A percentile compares a stretch with the other conserved stretches of the same genome.
phyloP scores from a whole-genome alignment of 2,888 invertebrate species.

The Mythimna albipuncta region DNA sequence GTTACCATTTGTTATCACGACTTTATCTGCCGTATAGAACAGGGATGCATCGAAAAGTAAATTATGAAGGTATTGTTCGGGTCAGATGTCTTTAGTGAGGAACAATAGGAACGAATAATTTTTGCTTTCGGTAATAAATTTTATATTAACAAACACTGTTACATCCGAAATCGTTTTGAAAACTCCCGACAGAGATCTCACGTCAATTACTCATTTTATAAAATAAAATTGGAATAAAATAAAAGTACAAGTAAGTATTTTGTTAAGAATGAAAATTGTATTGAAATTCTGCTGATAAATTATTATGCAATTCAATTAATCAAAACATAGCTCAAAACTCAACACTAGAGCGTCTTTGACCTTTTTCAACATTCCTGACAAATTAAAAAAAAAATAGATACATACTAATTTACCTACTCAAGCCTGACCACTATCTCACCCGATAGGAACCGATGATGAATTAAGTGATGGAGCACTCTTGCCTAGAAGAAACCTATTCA shows the following conservation, averaged over 20 bases:
- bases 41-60: constrained; percentile 88
- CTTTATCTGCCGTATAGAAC: constrained; percentile 87
- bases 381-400: too few relatives aligned
- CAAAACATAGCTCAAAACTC: too few relatives aligned
- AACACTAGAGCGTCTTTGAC: too few relatives aligned
- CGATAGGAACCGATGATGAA: too few relatives aligned
- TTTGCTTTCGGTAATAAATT: constrained; percentile 86
- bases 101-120: constrained; percentile 88
- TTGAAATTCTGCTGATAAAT: not conserved
- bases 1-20: constrained; percentile 91
- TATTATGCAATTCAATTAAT: too few relatives aligned
- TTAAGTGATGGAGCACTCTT: too few relatives aligned
- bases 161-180: constrained; percentile 61
- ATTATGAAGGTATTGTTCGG: constrained; percentile 89
- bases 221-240: too few relatives aligned
- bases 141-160: constrained; percentile 82
- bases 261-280: not conserved
- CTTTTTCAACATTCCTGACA: too few relatives aligned
- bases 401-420: too few relatives aligned
- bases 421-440: too few relatives aligned
- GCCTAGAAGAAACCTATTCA: too few relatives aligned
- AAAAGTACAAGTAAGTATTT: not conserved
- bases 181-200: constrained; percentile 52
- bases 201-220: not conserved
- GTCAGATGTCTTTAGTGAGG: constrained; percentile 82